phyloP scores from a whole-genome alignment of 2,113 vertebrate genomes.

The Smithornis capensis region DNA sequence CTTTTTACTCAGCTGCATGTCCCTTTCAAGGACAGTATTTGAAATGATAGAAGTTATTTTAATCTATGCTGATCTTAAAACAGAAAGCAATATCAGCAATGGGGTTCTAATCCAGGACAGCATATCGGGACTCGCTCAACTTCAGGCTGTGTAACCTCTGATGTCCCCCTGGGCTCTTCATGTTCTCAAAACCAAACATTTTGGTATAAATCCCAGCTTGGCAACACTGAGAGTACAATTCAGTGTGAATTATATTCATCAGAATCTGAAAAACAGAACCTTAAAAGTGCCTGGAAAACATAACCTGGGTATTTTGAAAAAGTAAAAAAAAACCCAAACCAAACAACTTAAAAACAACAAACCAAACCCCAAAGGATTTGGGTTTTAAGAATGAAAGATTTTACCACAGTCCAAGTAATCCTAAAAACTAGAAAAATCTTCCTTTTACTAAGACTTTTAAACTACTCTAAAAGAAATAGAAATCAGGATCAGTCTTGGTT shows the following conservation, averaged over 20 bases:
- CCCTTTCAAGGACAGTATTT: background rate
- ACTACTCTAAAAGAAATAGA: background rate
- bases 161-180: background rate
- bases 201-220: background rate
- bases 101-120: background rate
- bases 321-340: rapidly evolving
- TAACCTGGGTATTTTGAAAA: background rate
- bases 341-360: background rate
- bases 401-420: background rate
- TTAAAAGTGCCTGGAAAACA: background rate
- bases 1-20: background rate
- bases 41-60: background rate
- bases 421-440: background rate
- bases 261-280: background rate
- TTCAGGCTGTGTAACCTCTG: background rate
- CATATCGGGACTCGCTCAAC: background rate
- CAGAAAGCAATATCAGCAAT: background rate
- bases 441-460: background rate
- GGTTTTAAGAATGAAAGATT: background rate
- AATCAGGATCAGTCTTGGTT: background rate
- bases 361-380: background rate
- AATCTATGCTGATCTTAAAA: background rate
- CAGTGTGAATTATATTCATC: background rate
- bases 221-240: background rate
- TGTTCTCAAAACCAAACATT: background rate